These are phyloP conservation scores for Himalopsyche anomala DNA, from an alignment of 2,888 invertebrate genomes.

Conservation along the genomic window DNA sequence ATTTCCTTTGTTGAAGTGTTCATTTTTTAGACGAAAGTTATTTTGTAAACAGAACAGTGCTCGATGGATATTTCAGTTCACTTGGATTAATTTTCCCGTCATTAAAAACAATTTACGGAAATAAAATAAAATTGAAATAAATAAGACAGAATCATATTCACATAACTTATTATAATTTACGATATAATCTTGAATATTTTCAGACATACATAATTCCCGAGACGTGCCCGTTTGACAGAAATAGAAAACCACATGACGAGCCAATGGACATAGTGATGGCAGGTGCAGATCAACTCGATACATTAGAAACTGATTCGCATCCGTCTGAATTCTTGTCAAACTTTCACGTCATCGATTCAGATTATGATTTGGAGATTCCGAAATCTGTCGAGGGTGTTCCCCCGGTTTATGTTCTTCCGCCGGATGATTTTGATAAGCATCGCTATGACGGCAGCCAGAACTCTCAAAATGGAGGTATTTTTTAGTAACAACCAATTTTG, in stretches of 20 bases:
- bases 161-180: too few relatives aligned
- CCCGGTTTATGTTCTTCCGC: constrained; percentile 72
- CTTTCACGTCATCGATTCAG: constrained; percentile 74
- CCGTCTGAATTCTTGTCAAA: constrained; percentile 55
- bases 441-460: neutral
- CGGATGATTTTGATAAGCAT: constrained; percentile 66
- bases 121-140: too few relatives aligned
- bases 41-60: too few relatives aligned
- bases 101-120: too few relatives aligned
- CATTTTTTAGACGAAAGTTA: too few relatives aligned
- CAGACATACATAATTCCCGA: constrained; percentile 75
- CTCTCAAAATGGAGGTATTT: constrained; percentile 68
- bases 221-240: constrained; percentile 72
- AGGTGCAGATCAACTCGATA: constrained; percentile 9
- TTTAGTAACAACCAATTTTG: too few relatives aligned
- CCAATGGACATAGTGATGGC: constrained; percentile 63
- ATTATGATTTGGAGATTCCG: constrained; percentile 75
- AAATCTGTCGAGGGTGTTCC: constrained; percentile 74
- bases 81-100: too few relatives aligned
- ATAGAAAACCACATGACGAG: constrained; percentile 69
- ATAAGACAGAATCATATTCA: too few relatives aligned
- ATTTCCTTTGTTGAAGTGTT: too few relatives aligned
- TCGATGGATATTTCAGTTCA: too few relatives aligned
- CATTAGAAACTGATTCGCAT: neutral
- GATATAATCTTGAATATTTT: constrained; percentile 12